These are phyloP conservation scores for Carassius auratus DNA, from an alignment of 2,113 vertebrate species.

Conservation along the genomic window DNA sequence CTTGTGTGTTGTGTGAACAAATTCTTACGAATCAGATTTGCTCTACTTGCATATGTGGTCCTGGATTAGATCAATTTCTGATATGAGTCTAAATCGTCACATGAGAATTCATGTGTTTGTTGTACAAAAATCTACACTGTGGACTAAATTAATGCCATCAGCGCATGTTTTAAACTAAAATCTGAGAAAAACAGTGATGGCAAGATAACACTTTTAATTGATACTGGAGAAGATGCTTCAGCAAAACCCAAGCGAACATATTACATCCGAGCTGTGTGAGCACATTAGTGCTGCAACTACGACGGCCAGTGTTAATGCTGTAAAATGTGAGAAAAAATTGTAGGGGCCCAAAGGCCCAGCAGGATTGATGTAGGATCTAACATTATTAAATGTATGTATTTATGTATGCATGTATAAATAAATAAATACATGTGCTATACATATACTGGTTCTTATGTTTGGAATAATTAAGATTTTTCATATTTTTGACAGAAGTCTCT, in stretches of 20 bases:
- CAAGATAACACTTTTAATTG: constrained; percentile 7
- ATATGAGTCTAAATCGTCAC: not conserved
- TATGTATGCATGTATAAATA: too few species aligned
- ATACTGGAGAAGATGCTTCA: not conserved
- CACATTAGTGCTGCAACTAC: not conserved
- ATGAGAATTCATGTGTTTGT: not conserved
- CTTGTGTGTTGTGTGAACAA: not conserved
- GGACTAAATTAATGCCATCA: not conserved
- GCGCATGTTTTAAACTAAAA: not conserved
- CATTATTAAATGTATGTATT: too few species aligned
- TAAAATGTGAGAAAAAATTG: not conserved
- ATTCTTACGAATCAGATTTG: constrained; percentile 14
- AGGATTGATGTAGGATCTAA: not conserved
- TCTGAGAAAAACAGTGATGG: not conserved
- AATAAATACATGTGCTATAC: too few species aligned
- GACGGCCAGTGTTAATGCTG: not conserved
- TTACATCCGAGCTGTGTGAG: not conserved
- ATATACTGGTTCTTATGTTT: too few species aligned
- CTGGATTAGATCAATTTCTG: not conserved
- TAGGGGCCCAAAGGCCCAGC: not conserved
- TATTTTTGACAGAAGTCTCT: too few species aligned
- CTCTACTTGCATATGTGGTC: constrained; percentile 25
- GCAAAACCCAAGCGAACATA: not conserved
- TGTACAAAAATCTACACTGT: not conserved
- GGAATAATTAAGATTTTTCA: too few species aligned